These are phyloP conservation scores for Coelopa frigida DNA, from an alignment of 1,140 invertebrate genomes.

Conservation along the genomic window DNA sequence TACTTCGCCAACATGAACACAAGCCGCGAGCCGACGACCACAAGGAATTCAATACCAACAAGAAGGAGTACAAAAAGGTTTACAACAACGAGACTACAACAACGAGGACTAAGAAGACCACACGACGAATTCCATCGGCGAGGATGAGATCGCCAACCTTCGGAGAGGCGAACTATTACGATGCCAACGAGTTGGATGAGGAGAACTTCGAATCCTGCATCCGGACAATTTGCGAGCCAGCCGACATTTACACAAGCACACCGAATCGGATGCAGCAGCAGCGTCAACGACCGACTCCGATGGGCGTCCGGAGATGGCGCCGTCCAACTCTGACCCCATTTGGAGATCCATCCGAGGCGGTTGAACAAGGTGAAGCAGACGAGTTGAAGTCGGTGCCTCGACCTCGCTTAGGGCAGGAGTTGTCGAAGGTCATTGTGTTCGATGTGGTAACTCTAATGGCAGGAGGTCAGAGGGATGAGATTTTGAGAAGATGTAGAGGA, in stretches of 20 bases:
- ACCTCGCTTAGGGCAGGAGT: slow-evolving; percentile 96
- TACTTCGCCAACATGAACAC: too few relatives aligned
- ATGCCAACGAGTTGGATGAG: slow-evolving; percentile 17
- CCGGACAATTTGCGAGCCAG: slow-evolving; percentile 25
- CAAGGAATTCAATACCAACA: too few relatives aligned
- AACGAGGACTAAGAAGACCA: too few relatives aligned
- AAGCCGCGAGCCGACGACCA: too few relatives aligned
- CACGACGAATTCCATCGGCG: too few relatives aligned
- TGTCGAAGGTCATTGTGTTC: slow-evolving; percentile 91
- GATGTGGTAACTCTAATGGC: slow-evolving; percentile 74
- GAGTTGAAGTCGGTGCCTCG: slow-evolving; percentile 33
- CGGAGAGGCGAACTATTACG: slow-evolving; percentile 33
- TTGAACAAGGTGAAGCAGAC: slow-evolving; percentile 23
- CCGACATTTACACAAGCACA: slow-evolving; percentile 16
- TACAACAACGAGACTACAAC: too few relatives aligned
- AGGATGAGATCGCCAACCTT: slow-evolving; percentile 46
- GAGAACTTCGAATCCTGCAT: slow-evolving; percentile 22
- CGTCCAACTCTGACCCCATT: slow-evolving; percentile 18
- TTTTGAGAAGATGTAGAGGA: too few relatives aligned
- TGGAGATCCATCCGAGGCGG: slow-evolving; percentile 21
- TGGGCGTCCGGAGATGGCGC: too few relatives aligned
- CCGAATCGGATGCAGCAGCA: slow-evolving; percentile 14
- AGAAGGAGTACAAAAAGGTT: too few relatives aligned
- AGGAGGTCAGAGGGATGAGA: too few relatives aligned
- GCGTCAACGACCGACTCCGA: slow-evolving; percentile 20